Conservation (phyloP, 2,888 invertebrate species). For the Drosophila sordidula region DNA sequence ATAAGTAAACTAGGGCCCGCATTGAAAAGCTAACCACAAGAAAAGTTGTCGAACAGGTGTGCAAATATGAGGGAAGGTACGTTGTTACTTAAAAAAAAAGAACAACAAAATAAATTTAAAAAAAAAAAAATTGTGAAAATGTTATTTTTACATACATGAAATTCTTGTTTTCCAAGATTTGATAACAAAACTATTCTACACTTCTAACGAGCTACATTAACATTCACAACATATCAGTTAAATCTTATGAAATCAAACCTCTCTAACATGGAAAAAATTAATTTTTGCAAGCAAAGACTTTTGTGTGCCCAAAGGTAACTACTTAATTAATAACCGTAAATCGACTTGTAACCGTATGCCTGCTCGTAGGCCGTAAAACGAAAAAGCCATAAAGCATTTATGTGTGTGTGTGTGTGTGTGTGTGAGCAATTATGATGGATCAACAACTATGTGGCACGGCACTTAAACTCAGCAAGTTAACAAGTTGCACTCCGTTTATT, state of each 20-base stretch:
- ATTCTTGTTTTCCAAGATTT: not conserved
- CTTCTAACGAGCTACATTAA: too few species aligned
- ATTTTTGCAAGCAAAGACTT: too few species aligned
- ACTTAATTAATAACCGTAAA: slow-evolving; percentile 1
- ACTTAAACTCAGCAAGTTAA: slow-evolving; percentile 11
- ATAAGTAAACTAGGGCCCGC: slow-evolving; percentile 36
- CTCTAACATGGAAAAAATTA: too few species aligned
- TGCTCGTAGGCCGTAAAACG: not conserved
- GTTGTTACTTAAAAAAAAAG: not conserved
- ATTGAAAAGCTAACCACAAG: slow-evolving; percentile 20
- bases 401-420: not conserved
- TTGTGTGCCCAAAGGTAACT: not conserved
- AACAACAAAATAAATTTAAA: not conserved
- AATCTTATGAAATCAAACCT: too few species aligned
- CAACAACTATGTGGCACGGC: slow-evolving; percentile 4
- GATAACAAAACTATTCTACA: too few species aligned
- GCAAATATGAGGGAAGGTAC: not conserved
- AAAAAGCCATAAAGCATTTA: not conserved
- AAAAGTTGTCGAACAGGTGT: slow-evolving; percentile 8
- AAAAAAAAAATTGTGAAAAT: not conserved
- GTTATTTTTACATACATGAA: not conserved
- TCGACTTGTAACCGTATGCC: not conserved
- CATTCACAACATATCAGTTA: too few species aligned
- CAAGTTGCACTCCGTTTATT: slow-evolving; percentile 15
- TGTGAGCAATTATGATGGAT: slow-evolving; percentile 14